Percentiles rank a stretch among this genome's conserved stretches.
Evolutionary conservation across 2,888 invertebrate species (phyloP).

Genomic region (Sminthurinus aureus): DNA sequence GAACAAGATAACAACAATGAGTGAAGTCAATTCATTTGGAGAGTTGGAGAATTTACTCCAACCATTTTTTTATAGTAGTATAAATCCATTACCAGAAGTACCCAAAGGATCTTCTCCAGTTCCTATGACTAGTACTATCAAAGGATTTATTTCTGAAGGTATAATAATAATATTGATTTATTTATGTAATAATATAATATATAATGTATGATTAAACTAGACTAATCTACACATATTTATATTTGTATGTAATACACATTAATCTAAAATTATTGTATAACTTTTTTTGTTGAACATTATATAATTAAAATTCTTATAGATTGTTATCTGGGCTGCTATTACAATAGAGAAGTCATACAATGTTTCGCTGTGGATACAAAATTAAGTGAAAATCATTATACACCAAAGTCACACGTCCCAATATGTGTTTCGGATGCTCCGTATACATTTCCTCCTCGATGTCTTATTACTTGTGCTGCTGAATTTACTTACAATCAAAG

Average conservation of each 20-base stretch:
- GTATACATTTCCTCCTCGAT: slow-evolving; percentile 27
- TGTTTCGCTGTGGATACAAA: slow-evolving; percentile 52
- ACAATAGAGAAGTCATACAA: slow-evolving; percentile 50
- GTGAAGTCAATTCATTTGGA: slow-evolving; percentile 24
- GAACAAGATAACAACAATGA: background rate
- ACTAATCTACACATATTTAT: background rate
- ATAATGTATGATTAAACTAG: background rate
- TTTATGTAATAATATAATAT: background rate
- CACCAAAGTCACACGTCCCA: slow-evolving; percentile 28
- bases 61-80: slow-evolving; percentile 54
- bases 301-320: slow-evolving; percentile 46
- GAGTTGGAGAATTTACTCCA: slow-evolving; percentile 54
- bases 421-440: slow-evolving; percentile 16
- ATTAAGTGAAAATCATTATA: slow-evolving; percentile 37
- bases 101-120: slow-evolving; percentile 32
- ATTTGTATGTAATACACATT: background rate
- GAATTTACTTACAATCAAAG: slow-evolving; percentile 51
- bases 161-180: slow-evolving; percentile 6
- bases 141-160: slow-evolving; percentile 53
- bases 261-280: too few species aligned
- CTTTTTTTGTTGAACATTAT: background rate
- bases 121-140: slow-evolving; percentile 37
- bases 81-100: slow-evolving; percentile 43
- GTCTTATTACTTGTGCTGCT: slow-evolving; percentile 48
- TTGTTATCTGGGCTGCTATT: slow-evolving; percentile 55